These are phyloP conservation scores for Poeciliopsis paucimaculata DNA, from an alignment of 2,797 vertebrate genomes.

Conservation along the genomic window DNA sequence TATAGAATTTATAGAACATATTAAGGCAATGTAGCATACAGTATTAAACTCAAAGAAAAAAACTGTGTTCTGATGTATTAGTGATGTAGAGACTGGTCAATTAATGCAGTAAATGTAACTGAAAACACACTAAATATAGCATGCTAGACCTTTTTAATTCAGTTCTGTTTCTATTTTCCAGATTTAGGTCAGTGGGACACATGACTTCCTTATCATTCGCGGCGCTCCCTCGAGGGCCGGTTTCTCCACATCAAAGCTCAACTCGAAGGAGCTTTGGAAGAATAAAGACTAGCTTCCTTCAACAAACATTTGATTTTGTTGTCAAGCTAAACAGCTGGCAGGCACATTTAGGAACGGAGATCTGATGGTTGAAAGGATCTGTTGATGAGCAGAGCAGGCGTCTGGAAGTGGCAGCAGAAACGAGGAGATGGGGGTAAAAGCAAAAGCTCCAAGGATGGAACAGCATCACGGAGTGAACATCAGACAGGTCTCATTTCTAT, in stretches of 20 bases:
- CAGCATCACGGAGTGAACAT: not conserved
- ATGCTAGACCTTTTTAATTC: not conserved
- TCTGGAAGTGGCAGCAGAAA: not conserved
- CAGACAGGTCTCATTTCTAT: not conserved
- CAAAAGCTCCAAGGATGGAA: not conserved
- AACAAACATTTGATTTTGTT: slow-evolving; percentile 27
- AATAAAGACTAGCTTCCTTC: slow-evolving; percentile 43
- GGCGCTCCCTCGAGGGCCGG: slow-evolving; percentile 39
- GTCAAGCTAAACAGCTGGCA: slow-evolving; percentile 17
- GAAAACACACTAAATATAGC: not conserved
- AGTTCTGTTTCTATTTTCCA: slow-evolving; percentile 16
- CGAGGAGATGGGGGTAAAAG: not conserved
- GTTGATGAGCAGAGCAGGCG: not conserved
- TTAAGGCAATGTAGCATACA: not conserved
- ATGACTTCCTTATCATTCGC: slow-evolving; percentile 48
- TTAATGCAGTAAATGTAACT: not conserved
- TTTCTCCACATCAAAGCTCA: slow-evolving; percentile 59
- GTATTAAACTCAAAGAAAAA: not conserved
- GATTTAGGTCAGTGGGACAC: slow-evolving; percentile 73
- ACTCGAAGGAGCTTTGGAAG: slow-evolving; percentile 28
- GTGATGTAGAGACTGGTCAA: not conserved
- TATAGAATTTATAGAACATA: not conserved
- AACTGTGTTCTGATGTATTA: not conserved
- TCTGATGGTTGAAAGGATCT: not conserved
- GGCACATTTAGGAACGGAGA: slow-evolving; percentile 18